Evolutionary conservation across 2,888 invertebrate species (phyloP).

Genomic region (Platypus cylindrus): DNA sequence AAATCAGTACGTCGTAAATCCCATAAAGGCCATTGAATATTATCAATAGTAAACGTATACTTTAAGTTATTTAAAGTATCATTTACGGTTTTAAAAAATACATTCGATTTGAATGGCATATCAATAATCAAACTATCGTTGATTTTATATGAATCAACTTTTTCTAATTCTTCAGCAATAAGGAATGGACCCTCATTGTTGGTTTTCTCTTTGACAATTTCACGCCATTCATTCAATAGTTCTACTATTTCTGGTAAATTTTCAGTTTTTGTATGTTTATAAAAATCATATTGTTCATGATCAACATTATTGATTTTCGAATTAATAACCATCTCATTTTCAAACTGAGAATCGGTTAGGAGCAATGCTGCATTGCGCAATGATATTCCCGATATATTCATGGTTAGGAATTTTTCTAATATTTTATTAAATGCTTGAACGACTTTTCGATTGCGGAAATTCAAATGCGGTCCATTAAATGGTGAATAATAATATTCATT

Average conservation of each 20-base stretch:
- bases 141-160: constrained; percentile 27
- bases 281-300: constrained; percentile 50
- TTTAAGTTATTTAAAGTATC: constrained; percentile 24
- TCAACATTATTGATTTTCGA: constrained; percentile 25
- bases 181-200: constrained; percentile 29
- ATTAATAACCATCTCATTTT: constrained; percentile 37
- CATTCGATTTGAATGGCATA: constrained; percentile 29
- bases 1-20: constrained; percentile 35
- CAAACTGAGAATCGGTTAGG: constrained; percentile 43
- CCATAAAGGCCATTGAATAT: constrained; percentile 39
- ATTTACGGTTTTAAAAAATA: constrained; percentile 23
- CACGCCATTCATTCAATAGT: constrained; percentile 50
- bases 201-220: constrained; percentile 42
- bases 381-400: constrained; percentile 75
- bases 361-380: constrained; percentile 54
- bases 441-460: constrained; percentile 59
- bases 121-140: constrained; percentile 31
- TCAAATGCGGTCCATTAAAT: constrained; percentile 67
- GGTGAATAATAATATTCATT: constrained; percentile 62
- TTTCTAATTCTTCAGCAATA: constrained; percentile 28
- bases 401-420: constrained; percentile 54
- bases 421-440: constrained; percentile 52
- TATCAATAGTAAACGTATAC: constrained; percentile 25
- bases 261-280: constrained; percentile 49
- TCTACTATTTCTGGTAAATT: constrained; percentile 46